phyloP scores from a whole-genome alignment of 2,888 invertebrate species.

The Hypolimnas misippus region DNA sequence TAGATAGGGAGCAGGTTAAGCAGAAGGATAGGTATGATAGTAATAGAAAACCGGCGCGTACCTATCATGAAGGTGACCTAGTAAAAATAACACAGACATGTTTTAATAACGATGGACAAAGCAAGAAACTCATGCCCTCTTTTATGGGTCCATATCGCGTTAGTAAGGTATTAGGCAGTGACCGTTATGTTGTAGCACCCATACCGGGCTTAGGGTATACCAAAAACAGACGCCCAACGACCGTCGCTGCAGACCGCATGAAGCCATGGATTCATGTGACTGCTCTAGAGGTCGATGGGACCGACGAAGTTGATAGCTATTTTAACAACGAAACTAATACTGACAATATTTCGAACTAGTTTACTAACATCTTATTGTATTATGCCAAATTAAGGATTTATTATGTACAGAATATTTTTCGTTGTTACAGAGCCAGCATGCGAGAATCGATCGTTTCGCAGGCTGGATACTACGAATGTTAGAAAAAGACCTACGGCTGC shows the following conservation, averaged over 20 bases:
- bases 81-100: slow-evolving; percentile 11
- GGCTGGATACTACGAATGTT: too few species aligned
- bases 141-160: slow-evolving; percentile 17
- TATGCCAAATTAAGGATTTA: too few species aligned
- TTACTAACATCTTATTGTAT: too few species aligned
- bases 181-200: slow-evolving; percentile 18
- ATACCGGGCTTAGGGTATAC: slow-evolving; percentile 16
- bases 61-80: slow-evolving; percentile 11
- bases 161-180: slow-evolving; percentile 9
- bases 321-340: too few species aligned
- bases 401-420: too few species aligned
- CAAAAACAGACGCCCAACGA: slow-evolving; percentile 19
- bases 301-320: neutral
- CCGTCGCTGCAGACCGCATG: slow-evolving; percentile 34
- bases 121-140: slow-evolving; percentile 22
- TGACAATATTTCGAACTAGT: too few species aligned
- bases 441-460: too few species aligned
- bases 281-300: slow-evolving; percentile 16
- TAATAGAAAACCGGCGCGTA: slow-evolving; percentile 13
- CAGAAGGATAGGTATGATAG: slow-evolving; percentile 12
- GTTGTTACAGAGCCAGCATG: too few species aligned
- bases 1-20: neutral
- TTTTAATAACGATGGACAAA: slow-evolving; percentile 12
- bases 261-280: slow-evolving; percentile 37
- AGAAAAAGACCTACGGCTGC: too few species aligned